Percentiles rank a stretch among this genome's conserved stretches.
Evolutionary conservation across 2,113 vertebrate genomes (phyloP).

Genomic region (Blennius ocellaris): DNA sequence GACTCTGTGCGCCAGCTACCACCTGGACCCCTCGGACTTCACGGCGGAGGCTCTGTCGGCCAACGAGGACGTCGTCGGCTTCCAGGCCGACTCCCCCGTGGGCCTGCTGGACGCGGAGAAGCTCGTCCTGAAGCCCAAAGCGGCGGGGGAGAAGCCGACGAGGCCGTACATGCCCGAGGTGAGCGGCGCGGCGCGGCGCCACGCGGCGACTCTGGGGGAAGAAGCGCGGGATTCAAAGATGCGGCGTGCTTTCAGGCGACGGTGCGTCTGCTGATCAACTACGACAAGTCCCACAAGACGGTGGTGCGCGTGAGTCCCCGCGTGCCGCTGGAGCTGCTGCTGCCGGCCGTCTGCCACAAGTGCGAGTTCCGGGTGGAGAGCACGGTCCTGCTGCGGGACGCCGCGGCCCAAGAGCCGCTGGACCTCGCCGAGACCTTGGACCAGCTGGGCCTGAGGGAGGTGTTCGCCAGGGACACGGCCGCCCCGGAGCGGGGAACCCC

Average conservation of each 20-base stretch:
- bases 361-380: slow-evolving; percentile 89
- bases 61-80: slow-evolving; percentile 89
- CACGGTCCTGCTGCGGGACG: slow-evolving; percentile 87
- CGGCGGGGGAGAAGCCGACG: slow-evolving; percentile 83
- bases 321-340: slow-evolving; percentile 85
- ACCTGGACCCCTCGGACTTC: slow-evolving; percentile 91
- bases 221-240: neutral
- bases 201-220: neutral
- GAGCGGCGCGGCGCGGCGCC: too few relatives aligned
- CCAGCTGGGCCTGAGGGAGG: slow-evolving; percentile 91
- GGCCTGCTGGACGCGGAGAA: slow-evolving; percentile 91
- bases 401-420: slow-evolving; percentile 85
- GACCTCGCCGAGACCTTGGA: slow-evolving; percentile 90
- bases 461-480: slow-evolving; percentile 90
- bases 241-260: slow-evolving; percentile 82
- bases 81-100: slow-evolving; percentile 93
- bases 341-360: slow-evolving; percentile 88
- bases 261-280: slow-evolving; percentile 94
- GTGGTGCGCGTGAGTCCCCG: slow-evolving; percentile 92
- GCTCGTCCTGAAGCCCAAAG: slow-evolving; percentile 91
- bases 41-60: slow-evolving; percentile 89
- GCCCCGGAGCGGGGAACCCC: slow-evolving; percentile 48
- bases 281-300: slow-evolving; percentile 92
- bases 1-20: slow-evolving; percentile 92
- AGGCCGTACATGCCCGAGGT: slow-evolving; percentile 92